Evolutionary conservation across 2,888 invertebrate genomes (phyloP).

Genomic region (Callyntrura guangdongensis): DNA sequence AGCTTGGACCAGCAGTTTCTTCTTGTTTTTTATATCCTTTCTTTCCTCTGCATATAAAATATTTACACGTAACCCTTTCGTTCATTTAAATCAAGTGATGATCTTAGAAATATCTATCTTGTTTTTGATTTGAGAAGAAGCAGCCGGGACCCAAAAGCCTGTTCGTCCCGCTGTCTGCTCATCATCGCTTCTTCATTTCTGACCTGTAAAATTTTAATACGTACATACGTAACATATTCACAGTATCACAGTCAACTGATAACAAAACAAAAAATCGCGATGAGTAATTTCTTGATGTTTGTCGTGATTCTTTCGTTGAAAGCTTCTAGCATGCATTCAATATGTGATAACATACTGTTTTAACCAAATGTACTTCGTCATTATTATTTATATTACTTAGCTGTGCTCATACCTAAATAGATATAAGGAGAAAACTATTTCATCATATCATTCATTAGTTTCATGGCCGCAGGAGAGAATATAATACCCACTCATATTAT

Average conservation of each 20-base stretch:
- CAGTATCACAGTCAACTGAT: neutral
- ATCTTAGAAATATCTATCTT: constrained; percentile 16
- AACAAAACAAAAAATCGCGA: constrained; percentile 14
- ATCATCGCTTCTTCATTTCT: neutral
- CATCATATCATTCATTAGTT: constrained; percentile 29
- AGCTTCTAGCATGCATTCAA: neutral
- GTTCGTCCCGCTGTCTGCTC: constrained; percentile 59
- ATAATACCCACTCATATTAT: constrained; percentile 16
- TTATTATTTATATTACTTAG: neutral
- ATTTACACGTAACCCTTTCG: neutral
- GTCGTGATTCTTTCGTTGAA: constrained; percentile 25
- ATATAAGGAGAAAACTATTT: constrained; percentile 22
- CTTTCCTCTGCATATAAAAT: neutral
- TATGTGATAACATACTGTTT: neutral
- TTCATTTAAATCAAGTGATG: constrained; percentile 38
- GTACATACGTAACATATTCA: neutral
- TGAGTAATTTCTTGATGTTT: constrained; percentile 58
- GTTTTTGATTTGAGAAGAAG: constrained; percentile 41
- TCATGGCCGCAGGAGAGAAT: neutral
- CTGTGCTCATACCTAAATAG: neutral
- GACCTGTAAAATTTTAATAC: neutral
- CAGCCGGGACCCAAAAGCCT: constrained; percentile 26
- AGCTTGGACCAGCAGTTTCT: constrained; percentile 17
- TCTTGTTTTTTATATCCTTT: neutral
- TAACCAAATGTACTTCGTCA: neutral